phyloP scores from a whole-genome alignment of 2,888 invertebrate genomes.

The Agriopis leucophaearia region DNA sequence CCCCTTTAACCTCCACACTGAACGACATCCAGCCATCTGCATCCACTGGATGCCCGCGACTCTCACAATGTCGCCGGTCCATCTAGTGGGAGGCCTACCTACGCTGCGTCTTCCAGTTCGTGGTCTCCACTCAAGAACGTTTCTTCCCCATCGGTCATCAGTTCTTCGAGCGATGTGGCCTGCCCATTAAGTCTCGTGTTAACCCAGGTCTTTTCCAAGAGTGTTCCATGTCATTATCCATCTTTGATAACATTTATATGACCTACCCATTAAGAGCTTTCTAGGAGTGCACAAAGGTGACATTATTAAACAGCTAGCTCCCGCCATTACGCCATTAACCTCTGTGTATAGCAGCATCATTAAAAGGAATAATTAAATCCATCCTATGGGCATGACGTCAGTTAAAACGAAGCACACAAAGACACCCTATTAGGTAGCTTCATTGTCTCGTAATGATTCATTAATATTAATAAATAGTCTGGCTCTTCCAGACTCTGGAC shows the following conservation, averaged over 20 bases:
- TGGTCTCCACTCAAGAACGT: too few species aligned
- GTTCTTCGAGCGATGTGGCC: too few species aligned
- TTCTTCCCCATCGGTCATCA: too few species aligned
- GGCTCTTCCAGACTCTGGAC: not conserved
- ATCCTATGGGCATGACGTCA: conserved; percentile 11
- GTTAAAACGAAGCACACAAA: conserved; percentile 2
- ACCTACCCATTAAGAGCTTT: not conserved
- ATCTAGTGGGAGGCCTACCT: too few species aligned
- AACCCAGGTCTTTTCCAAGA: too few species aligned
- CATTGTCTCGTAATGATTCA: not conserved
- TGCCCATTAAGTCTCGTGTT: too few species aligned
- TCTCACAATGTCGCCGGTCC: too few species aligned
- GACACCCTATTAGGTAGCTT: not conserved
- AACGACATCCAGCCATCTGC: too few species aligned
- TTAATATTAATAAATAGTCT: conserved; percentile 1
- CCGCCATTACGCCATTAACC: conserved; percentile 42
- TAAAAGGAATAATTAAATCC: conserved; percentile 64
- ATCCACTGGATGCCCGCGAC: too few species aligned
- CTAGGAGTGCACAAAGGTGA: conserved; percentile 3
- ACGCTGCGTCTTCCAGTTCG: too few species aligned
- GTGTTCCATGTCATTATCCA: not conserved
- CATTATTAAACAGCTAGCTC: conserved; percentile 43
- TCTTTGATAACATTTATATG: not conserved
- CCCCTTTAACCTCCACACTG: too few species aligned
- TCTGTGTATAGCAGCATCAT: conserved; percentile 48